Conservation (phyloP, 2,888 invertebrate species). For the Rhyacophila evoluta region DNA sequence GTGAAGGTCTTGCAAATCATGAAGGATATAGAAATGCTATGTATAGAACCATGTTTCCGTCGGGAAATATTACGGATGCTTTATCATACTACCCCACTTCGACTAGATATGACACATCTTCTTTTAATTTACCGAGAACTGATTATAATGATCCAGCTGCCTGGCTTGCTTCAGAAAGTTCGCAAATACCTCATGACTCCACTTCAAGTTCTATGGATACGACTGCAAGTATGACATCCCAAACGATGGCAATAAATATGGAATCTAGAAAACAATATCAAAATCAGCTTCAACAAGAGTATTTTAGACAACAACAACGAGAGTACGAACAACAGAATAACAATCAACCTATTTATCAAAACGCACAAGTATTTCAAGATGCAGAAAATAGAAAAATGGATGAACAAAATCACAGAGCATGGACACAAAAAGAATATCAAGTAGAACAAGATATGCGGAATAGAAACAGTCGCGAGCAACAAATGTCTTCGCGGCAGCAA, state of each 20-base stretch:
- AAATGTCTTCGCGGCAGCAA: constrained; percentile 39
- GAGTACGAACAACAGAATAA: constrained; percentile 68
- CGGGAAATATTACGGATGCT: constrained; percentile 82
- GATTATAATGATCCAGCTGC: constrained; percentile 72
- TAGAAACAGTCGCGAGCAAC: constrained; percentile 66
- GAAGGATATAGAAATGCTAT: constrained; percentile 75
- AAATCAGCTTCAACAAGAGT: constrained; percentile 69
- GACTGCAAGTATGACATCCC: constrained; percentile 62
- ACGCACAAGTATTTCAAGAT: constrained; percentile 50
- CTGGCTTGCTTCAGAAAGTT: constrained; percentile 72
- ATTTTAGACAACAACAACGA: constrained; percentile 67
- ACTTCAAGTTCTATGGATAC: constrained; percentile 74
- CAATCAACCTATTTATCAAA: constrained; percentile 60
- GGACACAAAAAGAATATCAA: constrained; percentile 57
- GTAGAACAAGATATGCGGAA: constrained; percentile 66
- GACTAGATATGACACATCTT: constrained; percentile 70
- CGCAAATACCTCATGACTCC: constrained; percentile 67
- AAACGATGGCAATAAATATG: constrained; percentile 68
- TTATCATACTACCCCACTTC: constrained; percentile 85
- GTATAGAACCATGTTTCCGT: constrained; percentile 78
- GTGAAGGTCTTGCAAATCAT: constrained; percentile 72
- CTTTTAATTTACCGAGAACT: constrained; percentile 68
- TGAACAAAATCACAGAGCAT: constrained; percentile 58
- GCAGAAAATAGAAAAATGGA: constrained; percentile 53
- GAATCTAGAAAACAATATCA: constrained; percentile 69